Evolutionary conservation across 1,140 invertebrate genomes (phyloP).

Genomic region (Gryllus bimaculatus): DNA sequence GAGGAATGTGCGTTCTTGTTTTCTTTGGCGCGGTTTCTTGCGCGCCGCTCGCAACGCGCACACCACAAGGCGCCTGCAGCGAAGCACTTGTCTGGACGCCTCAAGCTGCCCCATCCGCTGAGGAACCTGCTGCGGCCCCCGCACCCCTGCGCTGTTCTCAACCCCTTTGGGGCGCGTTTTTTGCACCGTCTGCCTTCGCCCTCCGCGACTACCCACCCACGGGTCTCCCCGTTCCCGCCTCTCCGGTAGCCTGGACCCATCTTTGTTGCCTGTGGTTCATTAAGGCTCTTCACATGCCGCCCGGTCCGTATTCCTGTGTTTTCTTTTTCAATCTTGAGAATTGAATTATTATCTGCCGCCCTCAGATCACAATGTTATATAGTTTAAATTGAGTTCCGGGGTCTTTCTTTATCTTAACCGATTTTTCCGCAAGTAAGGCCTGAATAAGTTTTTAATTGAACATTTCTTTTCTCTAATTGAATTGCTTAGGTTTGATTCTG

Average conservation of each 20-base stretch:
- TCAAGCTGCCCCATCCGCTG: background rate
- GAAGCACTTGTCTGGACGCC: too few relatives aligned
- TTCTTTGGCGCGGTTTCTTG: too few relatives aligned
- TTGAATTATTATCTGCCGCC: background rate
- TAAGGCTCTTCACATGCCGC: background rate
- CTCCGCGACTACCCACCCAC: background rate
- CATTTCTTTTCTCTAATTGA: background rate
- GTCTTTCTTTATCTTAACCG: background rate
- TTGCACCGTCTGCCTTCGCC: background rate
- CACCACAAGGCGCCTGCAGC: too few relatives aligned
- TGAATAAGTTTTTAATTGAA: background rate
- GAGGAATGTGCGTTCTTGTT: too few relatives aligned
- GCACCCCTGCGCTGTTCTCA: background rate
- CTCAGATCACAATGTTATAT: background rate
- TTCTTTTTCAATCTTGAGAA: background rate
- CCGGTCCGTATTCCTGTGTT: background rate
- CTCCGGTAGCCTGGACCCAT: background rate
- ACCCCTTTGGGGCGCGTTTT: background rate
- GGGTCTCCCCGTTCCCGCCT: background rate
- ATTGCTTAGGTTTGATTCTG: background rate
- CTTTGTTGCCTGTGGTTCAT: background rate
- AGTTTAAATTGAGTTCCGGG: background rate
- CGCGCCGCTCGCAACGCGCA: too few relatives aligned
- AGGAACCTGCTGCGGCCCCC: background rate
- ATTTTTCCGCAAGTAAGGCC: background rate